Base-by-base conservation (phyloP, 2,113 vertebrate species). In the Arenaria interpres region DNA sequence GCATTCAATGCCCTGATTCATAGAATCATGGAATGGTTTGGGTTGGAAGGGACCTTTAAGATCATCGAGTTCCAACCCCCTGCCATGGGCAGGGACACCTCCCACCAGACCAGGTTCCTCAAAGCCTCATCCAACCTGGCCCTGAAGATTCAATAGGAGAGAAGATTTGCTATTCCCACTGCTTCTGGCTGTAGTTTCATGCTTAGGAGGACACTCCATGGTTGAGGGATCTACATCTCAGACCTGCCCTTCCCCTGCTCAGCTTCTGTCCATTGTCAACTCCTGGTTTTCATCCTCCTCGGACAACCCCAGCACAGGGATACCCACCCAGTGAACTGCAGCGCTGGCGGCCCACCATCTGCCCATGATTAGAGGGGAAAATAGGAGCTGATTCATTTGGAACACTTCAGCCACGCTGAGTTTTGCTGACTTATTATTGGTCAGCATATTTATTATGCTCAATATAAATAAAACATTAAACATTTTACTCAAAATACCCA, bases 381-480 rank as follows among this genome's bases (percentile, higher is more conserved):
- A 56, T 0, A 78, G 21, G 22, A 95, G 23, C 69, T 14, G 51
- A 56, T 68, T 85, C 51, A 54, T 54, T 68, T 21, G 21, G 23
- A 94, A 56, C 33, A 37, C 12, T 78, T 85, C 89, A 90, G 80
- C 64, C 83, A 64, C 43, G 68, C 19, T 77, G 54, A 68, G 28
- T 87, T 95, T 71, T 89, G 86, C 91, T 92, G 93, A 91, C 80
- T 81, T 94, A 75, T 59, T 81, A 92, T 63, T 92, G 87, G 84
- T 96, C 93, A 95, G 87, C 77, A 75, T 68, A 81, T 92, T 92
- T 92, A 89, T 75, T 84, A 75, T 80, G 50, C 25, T 24, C 69
- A 50, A 66, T 83, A 93, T 80, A 91, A 96, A 95, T 89, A 91
- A 93, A 91, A 88, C 79, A 73, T 94, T 69, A 91, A 85, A 67